Percentiles rank a stretch among this genome's conserved stretches.
Evolutionary conservation across 2,888 invertebrate genomes (phyloP).

Genomic region (Drosophila vallismaia): DNA sequence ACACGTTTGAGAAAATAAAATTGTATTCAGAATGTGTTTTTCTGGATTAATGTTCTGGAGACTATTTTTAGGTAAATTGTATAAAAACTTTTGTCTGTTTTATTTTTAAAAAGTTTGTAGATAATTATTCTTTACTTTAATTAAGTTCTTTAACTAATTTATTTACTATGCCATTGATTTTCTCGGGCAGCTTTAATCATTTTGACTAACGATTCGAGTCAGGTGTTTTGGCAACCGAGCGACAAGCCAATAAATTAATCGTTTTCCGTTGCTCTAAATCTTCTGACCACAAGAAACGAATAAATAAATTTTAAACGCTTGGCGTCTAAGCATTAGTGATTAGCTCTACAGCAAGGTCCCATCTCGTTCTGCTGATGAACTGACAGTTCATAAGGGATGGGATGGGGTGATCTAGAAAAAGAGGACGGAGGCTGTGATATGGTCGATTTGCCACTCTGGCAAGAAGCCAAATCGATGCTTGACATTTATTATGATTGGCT

Average conservation of each 20-base stretch:
- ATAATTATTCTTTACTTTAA: neutral
- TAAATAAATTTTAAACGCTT: conserved; percentile 25
- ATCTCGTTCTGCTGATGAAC: conserved; percentile 53
- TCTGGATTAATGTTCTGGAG: neutral
- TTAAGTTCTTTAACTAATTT: neutral
- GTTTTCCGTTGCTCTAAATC: neutral
- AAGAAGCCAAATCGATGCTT: conserved; percentile 68
- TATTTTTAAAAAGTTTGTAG: too few relatives aligned
- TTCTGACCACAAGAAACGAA: conserved; percentile 31
- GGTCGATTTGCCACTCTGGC: conserved; percentile 66
- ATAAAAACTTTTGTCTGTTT: neutral
- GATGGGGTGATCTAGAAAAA: neutral
- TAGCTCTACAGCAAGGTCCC: conserved; percentile 52
- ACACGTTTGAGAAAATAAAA: conserved; percentile 22
- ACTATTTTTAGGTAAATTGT: neutral
- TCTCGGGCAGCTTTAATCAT: conserved; percentile 31
- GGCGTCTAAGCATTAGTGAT: conserved; percentile 66
- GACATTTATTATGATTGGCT: conserved; percentile 79
- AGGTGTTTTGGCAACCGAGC: conserved; percentile 61
- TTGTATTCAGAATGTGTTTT: neutral
- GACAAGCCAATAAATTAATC: conserved; percentile 54
- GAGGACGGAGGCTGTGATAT: conserved; percentile 12
- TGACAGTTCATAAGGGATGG: conserved; percentile 41
- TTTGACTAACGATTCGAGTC: conserved; percentile 44
- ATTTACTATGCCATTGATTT: neutral